Evolutionary conservation across 1,140 invertebrate genomes (phyloP).

Genomic region (Danaus melanippus): DNA sequence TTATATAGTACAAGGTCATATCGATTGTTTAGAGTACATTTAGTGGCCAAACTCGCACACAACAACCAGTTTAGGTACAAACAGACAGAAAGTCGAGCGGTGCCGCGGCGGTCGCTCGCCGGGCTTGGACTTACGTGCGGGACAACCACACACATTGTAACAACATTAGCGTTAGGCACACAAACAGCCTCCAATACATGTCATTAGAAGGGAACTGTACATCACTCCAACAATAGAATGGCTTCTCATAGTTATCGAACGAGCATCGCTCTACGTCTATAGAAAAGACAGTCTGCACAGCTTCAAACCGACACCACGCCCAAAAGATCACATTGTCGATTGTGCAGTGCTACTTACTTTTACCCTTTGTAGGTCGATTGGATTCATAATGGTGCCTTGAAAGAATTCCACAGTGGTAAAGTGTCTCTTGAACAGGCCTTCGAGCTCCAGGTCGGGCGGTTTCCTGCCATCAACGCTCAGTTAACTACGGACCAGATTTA

Average conservation of each 20-base stretch:
- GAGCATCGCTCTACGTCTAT: conserved; percentile 64
- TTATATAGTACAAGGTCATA: conserved; percentile 56
- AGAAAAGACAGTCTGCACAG: conserved; percentile 62
- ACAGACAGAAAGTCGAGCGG: conserved; percentile 31
- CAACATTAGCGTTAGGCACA: conserved; percentile 57
- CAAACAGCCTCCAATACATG: conserved; percentile 53
- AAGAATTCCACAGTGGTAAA: conserved; percentile 99
- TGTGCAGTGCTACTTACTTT: conserved; percentile 85
- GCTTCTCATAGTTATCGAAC: conserved; percentile 42
- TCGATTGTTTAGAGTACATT: conserved; percentile 62
- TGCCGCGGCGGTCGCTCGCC: conserved; percentile 22
- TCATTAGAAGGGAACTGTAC: conserved; percentile 51
- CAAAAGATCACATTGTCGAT: conserved; percentile 48
- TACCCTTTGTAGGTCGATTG: conserved; percentile 98
- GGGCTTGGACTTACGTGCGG: conserved; percentile 24
- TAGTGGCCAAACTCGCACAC: conserved; percentile 62
- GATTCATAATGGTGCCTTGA: conserved; percentile 99
- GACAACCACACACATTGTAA: conserved; percentile 34
- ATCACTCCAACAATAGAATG: conserved; percentile 39
- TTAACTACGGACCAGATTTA: conserved; percentile 59
- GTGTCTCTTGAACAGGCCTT: conserved; percentile 99
- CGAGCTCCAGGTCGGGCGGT: conserved; percentile 96
- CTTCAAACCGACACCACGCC: conserved; percentile 68
- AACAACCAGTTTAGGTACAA: conserved; percentile 58
- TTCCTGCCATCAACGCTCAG: conserved; percentile 81